Conservation (phyloP, 1,140 invertebrate genomes). For the Sipha flava region DNA sequence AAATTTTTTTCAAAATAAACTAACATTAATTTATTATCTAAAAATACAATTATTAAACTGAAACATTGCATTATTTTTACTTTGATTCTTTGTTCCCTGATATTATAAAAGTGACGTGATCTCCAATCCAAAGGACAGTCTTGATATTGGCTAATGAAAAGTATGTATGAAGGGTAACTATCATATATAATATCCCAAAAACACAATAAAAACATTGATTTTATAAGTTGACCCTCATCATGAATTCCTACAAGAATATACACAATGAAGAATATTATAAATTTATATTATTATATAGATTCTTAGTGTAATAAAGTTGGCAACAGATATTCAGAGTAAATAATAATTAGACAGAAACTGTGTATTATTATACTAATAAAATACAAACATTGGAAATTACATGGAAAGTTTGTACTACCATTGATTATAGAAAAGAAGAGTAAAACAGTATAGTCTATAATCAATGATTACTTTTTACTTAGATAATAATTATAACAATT, state of each 20-base stretch:
- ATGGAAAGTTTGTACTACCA: too few species aligned
- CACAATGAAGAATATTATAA: not conserved
- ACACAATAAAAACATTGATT: conserved; percentile 58
- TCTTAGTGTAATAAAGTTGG: too few species aligned
- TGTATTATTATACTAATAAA: too few species aligned
- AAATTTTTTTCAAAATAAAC: not conserved
- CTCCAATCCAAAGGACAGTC: conserved; percentile 59
- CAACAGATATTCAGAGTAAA: too few species aligned
- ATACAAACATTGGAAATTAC: too few species aligned
- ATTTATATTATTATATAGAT: not conserved
- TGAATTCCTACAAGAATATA: conserved; percentile 27
- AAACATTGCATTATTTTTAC: conserved; percentile 7
- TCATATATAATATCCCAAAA: conserved; percentile 53
- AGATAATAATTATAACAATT: too few species aligned
- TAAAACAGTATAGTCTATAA: too few species aligned
- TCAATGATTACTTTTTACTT: too few species aligned
- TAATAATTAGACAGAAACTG: too few species aligned
- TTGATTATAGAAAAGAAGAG: too few species aligned
- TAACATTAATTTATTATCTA: too few species aligned
- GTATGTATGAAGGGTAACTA: conserved; percentile 48
- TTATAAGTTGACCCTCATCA: conserved; percentile 20
- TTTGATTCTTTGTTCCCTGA: conserved; percentile 45
- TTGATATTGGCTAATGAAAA: conserved; percentile 59
- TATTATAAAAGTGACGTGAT: conserved; percentile 49
- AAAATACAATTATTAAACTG: not conserved